A percentile compares a stretch with the other conserved stretches of the same genome.
phyloP scores from a whole-genome alignment of 2,113 vertebrate genomes.

The Epinephelus lanceolatus region DNA sequence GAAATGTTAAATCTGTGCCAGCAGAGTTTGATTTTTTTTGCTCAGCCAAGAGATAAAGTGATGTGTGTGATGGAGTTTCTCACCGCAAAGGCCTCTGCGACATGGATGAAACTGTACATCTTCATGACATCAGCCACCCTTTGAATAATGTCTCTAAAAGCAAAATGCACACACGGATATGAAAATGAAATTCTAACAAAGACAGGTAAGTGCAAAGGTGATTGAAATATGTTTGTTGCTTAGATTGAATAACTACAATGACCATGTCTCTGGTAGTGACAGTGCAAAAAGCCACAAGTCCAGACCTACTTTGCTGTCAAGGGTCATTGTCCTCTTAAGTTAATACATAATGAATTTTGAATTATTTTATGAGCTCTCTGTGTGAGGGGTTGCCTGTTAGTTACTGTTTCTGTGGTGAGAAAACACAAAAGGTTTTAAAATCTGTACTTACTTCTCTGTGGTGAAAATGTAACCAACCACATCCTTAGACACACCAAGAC shows the following conservation, averaged over 20 bases:
- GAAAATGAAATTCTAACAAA: not conserved
- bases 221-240: not conserved
- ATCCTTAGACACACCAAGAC: constrained; percentile 80
- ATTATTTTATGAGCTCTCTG: not conserved
- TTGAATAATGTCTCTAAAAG: constrained; percentile 71
- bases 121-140: constrained; percentile 74
- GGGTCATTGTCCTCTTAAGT: constrained; percentile 1
- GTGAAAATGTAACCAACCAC: constrained; percentile 90
- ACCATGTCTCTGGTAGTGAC: not conserved
- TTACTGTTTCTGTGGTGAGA: not conserved
- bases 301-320: not conserved
- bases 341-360: constrained; percentile 31
- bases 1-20: not conserved
- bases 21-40: not conserved
- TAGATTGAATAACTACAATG: not conserved
- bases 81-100: constrained; percentile 75
- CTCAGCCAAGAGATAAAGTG: not conserved
- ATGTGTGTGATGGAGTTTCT: constrained; percentile 24
- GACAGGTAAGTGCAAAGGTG: not conserved
- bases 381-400: not conserved
- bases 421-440: not conserved
- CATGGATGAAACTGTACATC: constrained; percentile 72
- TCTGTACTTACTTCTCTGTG: constrained; percentile 84
- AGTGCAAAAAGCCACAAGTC: not conserved
- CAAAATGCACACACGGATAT: constrained; percentile 2